phyloP scores from a whole-genome alignment of 2,113 vertebrate species.

The Forbesichthys agassizii region DNA sequence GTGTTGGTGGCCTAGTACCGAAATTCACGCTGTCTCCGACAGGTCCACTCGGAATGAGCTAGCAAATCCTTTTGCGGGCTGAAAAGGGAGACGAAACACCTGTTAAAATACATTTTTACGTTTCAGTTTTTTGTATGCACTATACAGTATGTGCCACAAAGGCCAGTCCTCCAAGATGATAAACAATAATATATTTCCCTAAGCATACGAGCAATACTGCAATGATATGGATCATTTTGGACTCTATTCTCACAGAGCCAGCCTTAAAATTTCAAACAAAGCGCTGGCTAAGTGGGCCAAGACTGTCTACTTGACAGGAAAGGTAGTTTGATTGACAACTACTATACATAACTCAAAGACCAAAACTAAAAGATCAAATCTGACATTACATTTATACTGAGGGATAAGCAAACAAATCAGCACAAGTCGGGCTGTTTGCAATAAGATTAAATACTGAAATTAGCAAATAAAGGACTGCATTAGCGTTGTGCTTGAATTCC shows the following conservation, averaged over 20 bases:
- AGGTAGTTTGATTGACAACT: too few species aligned
- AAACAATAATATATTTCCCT: neutral
- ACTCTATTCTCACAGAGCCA: constrained; percentile 23
- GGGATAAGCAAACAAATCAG: too few species aligned
- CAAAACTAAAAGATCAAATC: too few species aligned
- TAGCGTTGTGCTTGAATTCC: too few species aligned
- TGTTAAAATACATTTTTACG: constrained; percentile 59
- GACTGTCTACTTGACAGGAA: too few species aligned
- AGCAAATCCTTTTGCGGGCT: constrained; percentile 99
- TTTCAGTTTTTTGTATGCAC: constrained; percentile 50
- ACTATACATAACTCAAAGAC: too few species aligned
- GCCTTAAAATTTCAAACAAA: too few species aligned
- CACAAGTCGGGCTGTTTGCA: too few species aligned
- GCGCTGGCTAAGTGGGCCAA: too few species aligned
- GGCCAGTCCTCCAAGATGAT: constrained; percentile 36
- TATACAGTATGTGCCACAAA: constrained; percentile 54
- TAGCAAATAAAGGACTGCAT: too few species aligned
- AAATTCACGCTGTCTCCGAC: constrained; percentile 96
- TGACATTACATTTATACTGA: too few species aligned
- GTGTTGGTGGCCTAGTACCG: constrained; percentile 81
- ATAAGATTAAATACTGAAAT: too few species aligned
- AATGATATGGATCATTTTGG: constrained; percentile 50
- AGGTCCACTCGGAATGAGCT: constrained; percentile 95
- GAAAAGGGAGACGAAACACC: constrained; percentile 79
- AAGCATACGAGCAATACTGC: constrained; percentile 23